Conservation (phyloP, 2,113 vertebrate species). For the Hippocampus abdominalis region DNA sequence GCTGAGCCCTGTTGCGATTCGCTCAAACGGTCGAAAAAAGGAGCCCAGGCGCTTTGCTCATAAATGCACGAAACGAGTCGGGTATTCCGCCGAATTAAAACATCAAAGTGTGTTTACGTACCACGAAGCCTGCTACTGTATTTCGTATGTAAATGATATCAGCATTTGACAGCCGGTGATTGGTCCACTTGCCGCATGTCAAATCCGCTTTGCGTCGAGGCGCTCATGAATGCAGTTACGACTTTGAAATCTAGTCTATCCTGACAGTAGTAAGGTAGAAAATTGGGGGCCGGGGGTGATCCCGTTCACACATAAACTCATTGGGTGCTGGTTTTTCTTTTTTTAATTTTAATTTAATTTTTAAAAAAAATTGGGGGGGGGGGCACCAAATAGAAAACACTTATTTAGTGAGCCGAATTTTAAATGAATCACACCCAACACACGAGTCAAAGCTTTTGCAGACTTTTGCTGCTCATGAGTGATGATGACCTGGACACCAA, state of each 20-base stretch:
- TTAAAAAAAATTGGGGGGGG: not conserved
- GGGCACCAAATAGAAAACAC: not conserved
- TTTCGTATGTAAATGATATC: not conserved
- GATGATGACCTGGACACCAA: slow-evolving; percentile 16
- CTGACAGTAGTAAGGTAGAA: not conserved
- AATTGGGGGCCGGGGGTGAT: not conserved
- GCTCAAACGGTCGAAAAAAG: not conserved
- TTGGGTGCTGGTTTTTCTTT: not conserved
- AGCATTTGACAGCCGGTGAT: not conserved
- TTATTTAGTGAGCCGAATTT: not conserved
- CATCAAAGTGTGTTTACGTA: not conserved
- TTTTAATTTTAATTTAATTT: not conserved
- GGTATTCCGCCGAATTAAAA: not conserved
- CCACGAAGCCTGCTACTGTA: not conserved
- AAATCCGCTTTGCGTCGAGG: not conserved
- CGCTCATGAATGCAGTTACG: not conserved
- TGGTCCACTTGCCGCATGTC: not conserved
- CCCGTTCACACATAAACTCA: not conserved
- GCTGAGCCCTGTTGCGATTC: slow-evolving; percentile 23
- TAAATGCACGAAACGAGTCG: not conserved
- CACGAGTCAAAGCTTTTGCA: not conserved
- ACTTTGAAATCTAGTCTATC: not conserved
- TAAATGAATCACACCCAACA: not conserved
- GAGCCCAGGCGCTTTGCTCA: not conserved
- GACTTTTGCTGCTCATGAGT: not conserved